Evolutionary conservation across 92 coral and sea anemone genomes (phyloP), one percentile per base, ranked within the genome.

Genomic region (Porites rus): DNA sequence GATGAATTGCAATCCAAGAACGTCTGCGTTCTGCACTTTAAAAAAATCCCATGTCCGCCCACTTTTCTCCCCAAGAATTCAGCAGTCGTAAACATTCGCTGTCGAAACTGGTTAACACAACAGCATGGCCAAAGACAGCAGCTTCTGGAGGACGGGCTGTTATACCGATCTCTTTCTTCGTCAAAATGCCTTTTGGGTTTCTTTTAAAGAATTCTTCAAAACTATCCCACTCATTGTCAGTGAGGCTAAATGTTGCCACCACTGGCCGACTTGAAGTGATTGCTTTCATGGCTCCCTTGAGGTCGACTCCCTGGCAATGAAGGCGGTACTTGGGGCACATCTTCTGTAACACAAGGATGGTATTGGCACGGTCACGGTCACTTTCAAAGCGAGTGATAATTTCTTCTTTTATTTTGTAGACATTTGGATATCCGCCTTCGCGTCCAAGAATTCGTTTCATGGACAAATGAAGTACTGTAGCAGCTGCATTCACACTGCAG

Each of bases 31-130:
- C 72, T 75, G 13, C 51, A 90, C 90, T 78, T 80, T 87, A 86
- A 93, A 93, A 93, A 71, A 90, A 93, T 6, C 96, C 96, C 17
- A 54, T 73, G 83, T 93, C 90, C 11, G 65, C 96, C 92, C 92
- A 93, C 0, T 72, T 4, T 12, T 19, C 24, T 8, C 89, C 93
- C 93, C 83, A 60, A 21, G 93, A 93, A 87, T 93, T 93, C 96
- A 93, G 87, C 75, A 93, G 86, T 16, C 78, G 75, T 14, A 93
- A 69, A 53, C 93, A 10, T 58, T 92, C 86, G 25, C 81, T 81
- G 77, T 89, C 73, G 31, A 62, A 93, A 65, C 93, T 83, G 9
- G 92, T 90, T 13, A 93, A 78, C 64, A 91, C 94, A 5, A 87
- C 91, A 10, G 94, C 89, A 78, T 91, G 94, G 65, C 91, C 94